Evolutionary conservation across 2,888 invertebrate genomes (phyloP).

Genomic region (Sycophila texana): DNA sequence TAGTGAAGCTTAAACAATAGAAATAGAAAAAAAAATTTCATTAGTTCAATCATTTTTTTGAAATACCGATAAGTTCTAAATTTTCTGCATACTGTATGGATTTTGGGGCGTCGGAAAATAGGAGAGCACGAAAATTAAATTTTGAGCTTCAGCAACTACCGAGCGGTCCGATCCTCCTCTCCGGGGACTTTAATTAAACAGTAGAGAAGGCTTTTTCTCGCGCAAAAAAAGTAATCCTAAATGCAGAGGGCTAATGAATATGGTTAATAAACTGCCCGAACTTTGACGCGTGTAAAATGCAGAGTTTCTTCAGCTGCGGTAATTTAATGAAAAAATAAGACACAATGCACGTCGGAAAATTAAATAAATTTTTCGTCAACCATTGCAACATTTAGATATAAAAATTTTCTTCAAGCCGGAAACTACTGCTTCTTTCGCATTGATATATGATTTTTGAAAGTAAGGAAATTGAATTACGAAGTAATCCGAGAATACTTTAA

Average conservation of each 20-base stretch:
- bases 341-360: too few species aligned
- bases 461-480: too few species aligned
- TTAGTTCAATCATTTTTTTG: not conserved
- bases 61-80: slow-evolving; percentile 12
- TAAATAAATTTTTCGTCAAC: too few species aligned
- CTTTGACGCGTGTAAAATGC: not conserved
- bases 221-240: slow-evolving; percentile 19
- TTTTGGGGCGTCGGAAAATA: slow-evolving; percentile 25
- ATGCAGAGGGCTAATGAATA: slow-evolving; percentile 29
- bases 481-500: too few species aligned
- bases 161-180: not conserved
- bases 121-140: slow-evolving; percentile 33
- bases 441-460: too few species aligned
- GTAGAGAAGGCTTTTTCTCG: slow-evolving; percentile 21
- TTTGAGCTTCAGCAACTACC: not conserved
- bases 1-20: not conserved
- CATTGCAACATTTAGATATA: too few species aligned
- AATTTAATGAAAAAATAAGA: too few species aligned
- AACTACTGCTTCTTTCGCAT: too few species aligned
- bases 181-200: slow-evolving; percentile 39
- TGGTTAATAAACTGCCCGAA: not conserved
- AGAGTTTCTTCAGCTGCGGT: not conserved
- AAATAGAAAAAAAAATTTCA: not conserved
- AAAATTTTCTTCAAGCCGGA: too few species aligned
- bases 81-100: not conserved